Evolutionary conservation across 2,888 invertebrate species (phyloP).

Genomic region (Eremobia ochroleuca): DNA sequence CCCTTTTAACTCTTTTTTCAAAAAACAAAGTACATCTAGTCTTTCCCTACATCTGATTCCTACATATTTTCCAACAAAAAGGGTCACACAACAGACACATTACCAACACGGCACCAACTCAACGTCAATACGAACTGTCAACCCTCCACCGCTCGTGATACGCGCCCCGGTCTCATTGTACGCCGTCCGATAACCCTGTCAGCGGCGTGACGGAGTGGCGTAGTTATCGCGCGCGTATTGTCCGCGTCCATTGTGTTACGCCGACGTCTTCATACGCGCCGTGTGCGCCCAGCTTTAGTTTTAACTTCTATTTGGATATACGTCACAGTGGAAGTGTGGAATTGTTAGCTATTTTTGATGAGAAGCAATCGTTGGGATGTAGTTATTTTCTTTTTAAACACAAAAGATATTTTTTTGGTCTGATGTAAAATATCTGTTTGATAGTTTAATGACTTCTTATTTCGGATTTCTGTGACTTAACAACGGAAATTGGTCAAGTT

Average conservation of each 20-base stretch:
- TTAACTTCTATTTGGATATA: constrained; percentile 64
- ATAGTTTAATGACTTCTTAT: not conserved
- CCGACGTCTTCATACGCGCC: constrained; percentile 84
- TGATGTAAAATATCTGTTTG: not conserved
- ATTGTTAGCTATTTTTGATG: constrained; percentile 27
- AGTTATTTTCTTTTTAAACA: not conserved
- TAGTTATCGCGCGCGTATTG: constrained; percentile 88
- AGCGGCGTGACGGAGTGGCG: constrained; percentile 89
- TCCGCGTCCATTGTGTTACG: constrained; percentile 82
- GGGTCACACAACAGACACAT: constrained; percentile 29
- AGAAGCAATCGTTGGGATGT: not conserved
- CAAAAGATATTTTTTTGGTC: not conserved
- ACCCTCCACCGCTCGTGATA: constrained; percentile 65
- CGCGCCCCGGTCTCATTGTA: constrained; percentile 75
- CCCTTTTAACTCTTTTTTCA: not conserved
- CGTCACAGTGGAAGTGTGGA: constrained; percentile 26
- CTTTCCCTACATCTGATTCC: not conserved
- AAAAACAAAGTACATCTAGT: not conserved
- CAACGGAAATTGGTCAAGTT: not conserved
- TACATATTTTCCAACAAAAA: constrained; percentile 21
- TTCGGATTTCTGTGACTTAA: too few species aligned
- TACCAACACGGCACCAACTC: constrained; percentile 16
- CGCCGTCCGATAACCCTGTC: constrained; percentile 88
- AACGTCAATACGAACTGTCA: constrained; percentile 56
- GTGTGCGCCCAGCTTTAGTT: constrained; percentile 71